Evolutionary conservation across 2,113 vertebrate genomes (phyloP), one percentile per base, ranked within the genome.

Genomic region (Apus apus): DNA sequence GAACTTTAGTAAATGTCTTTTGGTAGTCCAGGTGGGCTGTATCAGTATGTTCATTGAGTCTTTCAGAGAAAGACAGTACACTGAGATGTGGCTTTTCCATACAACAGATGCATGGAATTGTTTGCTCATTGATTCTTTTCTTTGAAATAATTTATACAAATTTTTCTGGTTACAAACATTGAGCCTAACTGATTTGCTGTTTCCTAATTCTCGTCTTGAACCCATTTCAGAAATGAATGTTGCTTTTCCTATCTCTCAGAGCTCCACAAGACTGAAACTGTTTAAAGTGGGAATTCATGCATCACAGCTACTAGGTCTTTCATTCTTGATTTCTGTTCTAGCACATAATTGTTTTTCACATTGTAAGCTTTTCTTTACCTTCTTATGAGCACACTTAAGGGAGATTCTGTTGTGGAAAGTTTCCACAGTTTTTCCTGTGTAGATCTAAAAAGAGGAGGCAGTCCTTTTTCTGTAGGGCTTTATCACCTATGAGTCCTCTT

Each of bases 91-190:
- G 6, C 34, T 88, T 84, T 89, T 80, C 58, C 20, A 91, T 87
- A n/a, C 7, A 50, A 22, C 23, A 86, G 13, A 30, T 84, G 18
- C 30, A 25, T 76, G 72, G 30, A 86, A 54, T 92, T 45, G 12
- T 54, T 9, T 20, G 3, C 29, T 8, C 4, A 6, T 18, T 68
- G 58, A 32, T 54, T 78, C 4, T 78, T 80, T 29, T 57, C 10
- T 32, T 90, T 84, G 0, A 1, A 71, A 8, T 85, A 80, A 73
- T 61, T 57, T 36, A 46, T 57, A 40, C 1, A 0, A 2, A 2
- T 57, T 64, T 64, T 89, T 71, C 9, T 83, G 62, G 14, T 80
- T 43, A 30, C 43, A 51, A 36, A 34, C 22, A 14, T 43, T 62
- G 57, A 89, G 74, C 21, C 8, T 19, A 58, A 34, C 9, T 45